These are phyloP conservation scores for Indicator indicator DNA, from an alignment of 2,113 vertebrate genomes.

Conservation along the genomic window DNA sequence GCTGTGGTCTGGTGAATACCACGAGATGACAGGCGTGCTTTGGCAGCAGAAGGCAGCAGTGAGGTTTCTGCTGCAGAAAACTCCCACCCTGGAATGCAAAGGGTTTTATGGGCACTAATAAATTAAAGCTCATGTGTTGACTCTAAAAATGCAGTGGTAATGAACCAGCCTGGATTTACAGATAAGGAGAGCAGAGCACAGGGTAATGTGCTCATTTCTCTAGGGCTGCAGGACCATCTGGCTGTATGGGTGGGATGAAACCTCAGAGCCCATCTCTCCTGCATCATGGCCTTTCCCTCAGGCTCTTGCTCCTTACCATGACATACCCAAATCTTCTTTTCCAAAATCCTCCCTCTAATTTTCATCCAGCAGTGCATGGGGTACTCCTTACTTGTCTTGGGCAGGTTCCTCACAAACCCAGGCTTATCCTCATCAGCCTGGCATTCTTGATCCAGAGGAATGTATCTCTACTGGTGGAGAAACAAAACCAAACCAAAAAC, in stretches of 20 bases:
- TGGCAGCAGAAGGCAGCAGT: not conserved
- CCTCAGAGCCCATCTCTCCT: not conserved
- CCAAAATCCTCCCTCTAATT: not conserved
- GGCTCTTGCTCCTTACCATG: not conserved
- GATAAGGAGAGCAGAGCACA: not conserved
- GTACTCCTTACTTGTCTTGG: not conserved
- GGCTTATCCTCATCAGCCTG: not conserved
- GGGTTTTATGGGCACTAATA: conserved; percentile 47
- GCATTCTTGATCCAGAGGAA: not conserved
- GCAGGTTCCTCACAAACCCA: not conserved
- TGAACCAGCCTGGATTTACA: not conserved
- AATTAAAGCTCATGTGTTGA: conserved; percentile 37
- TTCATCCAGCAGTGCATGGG: not conserved
- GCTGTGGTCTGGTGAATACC: not conserved
- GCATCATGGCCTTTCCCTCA: not conserved
- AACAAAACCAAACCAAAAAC: not conserved
- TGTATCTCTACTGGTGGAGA: not conserved
- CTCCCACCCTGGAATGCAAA: not conserved
- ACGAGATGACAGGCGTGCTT: not conserved
- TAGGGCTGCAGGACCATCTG: not conserved
- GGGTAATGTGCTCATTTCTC: not conserved
- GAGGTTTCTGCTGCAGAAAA: conserved; percentile 13
- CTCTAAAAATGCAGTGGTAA: not conserved
- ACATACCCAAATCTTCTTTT: not conserved
- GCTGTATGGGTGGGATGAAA: not conserved